phyloP scores from a whole-genome alignment of 2,113 vertebrate genomes.

The Parus major region DNA sequence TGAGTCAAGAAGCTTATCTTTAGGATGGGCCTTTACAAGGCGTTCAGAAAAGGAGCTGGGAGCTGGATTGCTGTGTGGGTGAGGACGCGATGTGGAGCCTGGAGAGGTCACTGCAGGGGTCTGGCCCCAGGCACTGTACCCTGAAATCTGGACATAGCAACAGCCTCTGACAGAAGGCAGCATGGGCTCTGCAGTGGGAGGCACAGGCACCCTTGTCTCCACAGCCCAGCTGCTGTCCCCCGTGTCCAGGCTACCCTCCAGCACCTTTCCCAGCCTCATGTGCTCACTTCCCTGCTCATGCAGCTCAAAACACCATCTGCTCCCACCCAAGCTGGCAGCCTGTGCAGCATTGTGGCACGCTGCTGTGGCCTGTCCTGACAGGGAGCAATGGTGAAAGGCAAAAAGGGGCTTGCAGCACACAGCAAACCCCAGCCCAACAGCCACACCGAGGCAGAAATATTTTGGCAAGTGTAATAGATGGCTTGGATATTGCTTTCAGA shows the following conservation, averaged over 20 bases:
- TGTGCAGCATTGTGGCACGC: fast-evolving
- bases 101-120: not conserved
- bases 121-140: not conserved
- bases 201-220: fast-evolving
- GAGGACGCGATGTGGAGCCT: not conserved
- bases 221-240: fast-evolving
- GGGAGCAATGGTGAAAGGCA: fast-evolving
- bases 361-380: fast-evolving
- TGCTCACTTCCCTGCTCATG: fast-evolving
- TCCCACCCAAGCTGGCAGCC: not conserved
- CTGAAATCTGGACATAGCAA: not conserved
- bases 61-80: not conserved
- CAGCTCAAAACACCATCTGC: not conserved
- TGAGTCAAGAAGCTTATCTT: not conserved
- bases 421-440: not conserved
- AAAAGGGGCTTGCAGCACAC: not conserved
- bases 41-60: not conserved
- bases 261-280: not conserved
- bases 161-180: not conserved
- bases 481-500: not conserved
- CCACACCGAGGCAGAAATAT: not conserved
- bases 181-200: not conserved
- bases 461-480: not conserved
- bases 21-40: not conserved
- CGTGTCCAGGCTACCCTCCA: fast-evolving